Base-by-base conservation (phyloP, 2,888 invertebrate genomes). In the Camptogramma bilineatum region DNA sequence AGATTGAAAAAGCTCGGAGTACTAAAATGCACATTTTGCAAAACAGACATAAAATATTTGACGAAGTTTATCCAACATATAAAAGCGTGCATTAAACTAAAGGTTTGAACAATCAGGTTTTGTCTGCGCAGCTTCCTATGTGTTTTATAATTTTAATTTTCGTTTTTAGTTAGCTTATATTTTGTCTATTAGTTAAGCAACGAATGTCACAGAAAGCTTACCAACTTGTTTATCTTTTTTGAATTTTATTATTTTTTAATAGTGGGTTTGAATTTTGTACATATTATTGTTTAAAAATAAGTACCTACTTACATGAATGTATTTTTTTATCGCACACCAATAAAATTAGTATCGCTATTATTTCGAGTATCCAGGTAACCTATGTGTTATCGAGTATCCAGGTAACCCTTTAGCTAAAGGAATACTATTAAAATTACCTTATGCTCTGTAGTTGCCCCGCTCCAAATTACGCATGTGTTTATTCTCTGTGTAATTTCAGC, bases 11-110 rank as follows among this genome's bases (percentile, higher is more conserved):
- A 50, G 18, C 34, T 48, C 13, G 76, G 77, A 16, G 52, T 64
- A 24, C 68, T 85, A 24, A 75, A 70, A 66, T 87, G 87, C 68
- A 71, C 78, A 54, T 73, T 82, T 72, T 87, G 86, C 66, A 57
- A 67, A 57, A 62, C 54, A 54, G 72, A 78, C 72, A 67, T 72
- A 5, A 78, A 68, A 44, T 66, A 69, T 9, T 61, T 78, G 13
- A 71, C 72, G 17, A 77, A 76, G 39, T 84, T 81, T 67, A 62
- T 78, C 17, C 31, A 58, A 10, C 84, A 87, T 66, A 61, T 83
- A 0, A 67, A 74, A 62, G 69, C 66, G 34, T 85, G 84, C 68
- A 64, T 77, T 19, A 53, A 67, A 61, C 68, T 19, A 75, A 71
- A 75, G 77, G 79, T 71, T 58, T 66, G 65, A 48, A 34, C 9